Conservation (phyloP, 2,888 invertebrate genomes). For the Anoplius nigerrimus region DNA sequence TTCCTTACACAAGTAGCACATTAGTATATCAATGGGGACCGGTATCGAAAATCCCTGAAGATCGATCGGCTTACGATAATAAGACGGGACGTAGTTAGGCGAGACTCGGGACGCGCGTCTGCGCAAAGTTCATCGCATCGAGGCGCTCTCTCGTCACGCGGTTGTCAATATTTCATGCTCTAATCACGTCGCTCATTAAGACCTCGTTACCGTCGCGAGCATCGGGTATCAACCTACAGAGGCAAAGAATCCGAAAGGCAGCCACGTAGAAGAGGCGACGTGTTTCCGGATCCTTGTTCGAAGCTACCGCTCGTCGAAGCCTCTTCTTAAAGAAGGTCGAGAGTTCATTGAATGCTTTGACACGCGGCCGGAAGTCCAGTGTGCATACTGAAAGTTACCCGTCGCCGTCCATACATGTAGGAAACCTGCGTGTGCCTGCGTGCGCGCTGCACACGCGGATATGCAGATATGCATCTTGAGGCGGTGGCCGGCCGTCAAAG, state of each 20-base stretch:
- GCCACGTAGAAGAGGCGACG: constrained; percentile 14
- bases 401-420: too few relatives aligned
- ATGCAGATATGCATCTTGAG: constrained; percentile 8
- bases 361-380: constrained; percentile 14
- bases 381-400: background rate
- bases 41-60: too few relatives aligned
- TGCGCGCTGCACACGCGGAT: constrained; percentile 5
- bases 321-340: constrained; percentile 44
- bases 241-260: constrained; percentile 1
- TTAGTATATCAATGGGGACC: too few relatives aligned
- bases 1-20: too few relatives aligned
- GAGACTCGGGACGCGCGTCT: too few relatives aligned
- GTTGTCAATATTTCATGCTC: constrained; percentile 1
- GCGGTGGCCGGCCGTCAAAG: constrained; percentile 44
- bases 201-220: background rate
- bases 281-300: constrained; percentile 32
- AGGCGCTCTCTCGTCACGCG: too few relatives aligned
- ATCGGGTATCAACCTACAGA: background rate
- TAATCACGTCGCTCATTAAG: constrained; percentile 20
- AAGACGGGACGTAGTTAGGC: too few relatives aligned
- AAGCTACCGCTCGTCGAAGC: constrained; percentile 38
- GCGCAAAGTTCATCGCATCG: too few relatives aligned
- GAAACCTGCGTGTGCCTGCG: too few relatives aligned
- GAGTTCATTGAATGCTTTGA: constrained; percentile 36
- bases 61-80: too few relatives aligned